These are phyloP conservation scores for Mobula birostris DNA, from an alignment of 2,113 vertebrate species.

Conservation along the genomic window DNA sequence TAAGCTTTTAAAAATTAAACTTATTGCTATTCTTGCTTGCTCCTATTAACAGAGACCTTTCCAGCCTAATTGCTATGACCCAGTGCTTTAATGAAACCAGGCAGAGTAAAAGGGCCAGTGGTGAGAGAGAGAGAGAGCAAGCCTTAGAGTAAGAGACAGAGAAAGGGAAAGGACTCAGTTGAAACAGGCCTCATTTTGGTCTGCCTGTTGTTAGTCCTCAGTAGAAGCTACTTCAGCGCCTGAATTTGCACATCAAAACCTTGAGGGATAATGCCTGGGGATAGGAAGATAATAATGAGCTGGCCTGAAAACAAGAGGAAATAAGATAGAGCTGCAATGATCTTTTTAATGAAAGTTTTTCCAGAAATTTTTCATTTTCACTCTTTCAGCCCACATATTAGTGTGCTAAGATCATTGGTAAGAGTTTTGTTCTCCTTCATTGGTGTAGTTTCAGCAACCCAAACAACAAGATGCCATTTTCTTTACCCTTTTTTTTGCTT, in stretches of 20 bases:
- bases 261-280: background rate
- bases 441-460: background rate
- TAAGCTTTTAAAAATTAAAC: background rate
- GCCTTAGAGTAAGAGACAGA: background rate
- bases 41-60: too few species aligned
- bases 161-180: background rate
- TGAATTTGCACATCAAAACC: slow-evolving; percentile 34
- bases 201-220: slow-evolving; percentile 14
- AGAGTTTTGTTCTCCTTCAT: background rate
- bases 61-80: background rate
- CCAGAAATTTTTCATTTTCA: background rate
- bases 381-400: background rate
- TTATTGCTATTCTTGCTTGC: background rate
- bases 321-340: background rate
- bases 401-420: too few species aligned
- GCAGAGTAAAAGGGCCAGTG: background rate
- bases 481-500: background rate
- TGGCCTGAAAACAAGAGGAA: background rate
- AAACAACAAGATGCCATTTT: background rate
- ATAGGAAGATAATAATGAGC: slow-evolving; percentile 27
- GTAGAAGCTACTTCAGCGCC: slow-evolving; percentile 16
- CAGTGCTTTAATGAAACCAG: background rate
- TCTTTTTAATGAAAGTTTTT: slow-evolving; percentile 8
- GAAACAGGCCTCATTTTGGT: background rate
- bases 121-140: background rate